Base-by-base conservation (phyloP, 2,888 invertebrate species). In the Papilio gigon region DNA sequence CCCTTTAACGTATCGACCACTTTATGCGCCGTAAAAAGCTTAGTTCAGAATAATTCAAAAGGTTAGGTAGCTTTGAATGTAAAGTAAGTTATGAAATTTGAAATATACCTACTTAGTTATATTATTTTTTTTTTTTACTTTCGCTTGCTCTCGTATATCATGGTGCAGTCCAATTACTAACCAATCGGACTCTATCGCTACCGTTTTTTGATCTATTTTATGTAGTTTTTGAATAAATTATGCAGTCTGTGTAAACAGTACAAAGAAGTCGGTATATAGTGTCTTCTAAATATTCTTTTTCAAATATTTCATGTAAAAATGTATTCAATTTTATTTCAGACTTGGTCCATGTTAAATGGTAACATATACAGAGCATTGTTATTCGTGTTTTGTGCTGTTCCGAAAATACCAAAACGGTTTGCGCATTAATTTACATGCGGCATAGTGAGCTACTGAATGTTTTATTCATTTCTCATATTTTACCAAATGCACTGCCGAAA, bases 331-430 rank as follows among this genome's bases (percentile, higher is more conserved):
- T 27, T 30, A 62, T 27, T 62, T 30, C n/a, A 30, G 30, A 1
- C 27, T 33, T 30, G 11, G 3, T 11, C 25, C 27, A 60, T 60
- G 17, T 47, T 22, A 47, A 47, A 40, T 60, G 30, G 44, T 30
- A 44, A 44, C 42, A 42, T 30, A 11, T n/a, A 42, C 42, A 30
- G 22, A 22, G 14, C 22, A 35, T 35, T 59, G 35, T 44, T 66
- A 60, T 66, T 66, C 25, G 47, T 66, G 66, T 59, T 59, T 27
- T 58, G 65, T 47, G 66, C 35, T 59, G 47, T 59, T 47, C 47
- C 53, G 47, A 59, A 66, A 66, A 66, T 59, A 66, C 66, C 44
- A 37, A 59, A 66, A 66, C 59, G 59, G 66, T 47, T 59, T n/a
- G 66, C 35, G 56, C 53, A 59, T 59, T 66, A 44, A 66, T 59